A percentile compares a stretch with the other conserved stretches of the same genome.
Evolutionary conservation across 2,888 invertebrate genomes (phyloP).

Genomic region (Pogonocherus hispidulus): DNA sequence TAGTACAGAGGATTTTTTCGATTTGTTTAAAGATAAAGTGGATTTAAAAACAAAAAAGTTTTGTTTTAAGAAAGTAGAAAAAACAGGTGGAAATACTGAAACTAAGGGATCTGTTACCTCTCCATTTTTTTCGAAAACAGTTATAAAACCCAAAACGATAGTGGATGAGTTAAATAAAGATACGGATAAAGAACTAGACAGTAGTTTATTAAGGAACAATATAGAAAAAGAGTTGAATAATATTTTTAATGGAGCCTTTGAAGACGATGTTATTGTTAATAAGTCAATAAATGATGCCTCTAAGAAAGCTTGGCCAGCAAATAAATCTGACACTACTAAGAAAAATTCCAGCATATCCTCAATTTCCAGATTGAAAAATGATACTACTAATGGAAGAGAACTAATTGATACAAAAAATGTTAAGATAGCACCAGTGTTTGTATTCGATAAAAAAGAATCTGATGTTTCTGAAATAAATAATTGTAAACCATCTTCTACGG

Average conservation of each 20-base stretch:
- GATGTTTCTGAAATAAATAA: neutral
- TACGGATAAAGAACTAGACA: neutral
- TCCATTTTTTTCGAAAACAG: slow-evolving; percentile 16
- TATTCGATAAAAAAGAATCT: slow-evolving; percentile 1
- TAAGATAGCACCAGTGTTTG: neutral
- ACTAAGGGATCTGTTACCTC: neutral
- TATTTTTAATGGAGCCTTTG: slow-evolving; percentile 14
- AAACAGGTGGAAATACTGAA: neutral
- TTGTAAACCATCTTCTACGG: neutral
- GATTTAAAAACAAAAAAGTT: slow-evolving; percentile 51
- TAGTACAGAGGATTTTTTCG: slow-evolving; percentile 50
- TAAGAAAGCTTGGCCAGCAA: neutral
- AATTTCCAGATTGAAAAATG: neutral
- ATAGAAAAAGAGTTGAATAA: slow-evolving; percentile 13
- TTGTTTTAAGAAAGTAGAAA: slow-evolving; percentile 49
- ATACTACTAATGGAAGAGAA: neutral
- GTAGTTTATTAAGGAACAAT: neutral
- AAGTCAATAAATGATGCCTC: neutral
- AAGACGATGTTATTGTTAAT: neutral
- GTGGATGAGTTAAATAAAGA: neutral
- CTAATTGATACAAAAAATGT: neutral
- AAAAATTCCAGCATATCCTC: neutral
- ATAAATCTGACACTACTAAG: neutral
- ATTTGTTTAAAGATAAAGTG: slow-evolving; percentile 43
- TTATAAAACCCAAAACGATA: neutral